These are phyloP conservation scores for Hyaena hyaena DNA, from an alignment of 2,113 vertebrate species.

Conservation along the genomic window DNA sequence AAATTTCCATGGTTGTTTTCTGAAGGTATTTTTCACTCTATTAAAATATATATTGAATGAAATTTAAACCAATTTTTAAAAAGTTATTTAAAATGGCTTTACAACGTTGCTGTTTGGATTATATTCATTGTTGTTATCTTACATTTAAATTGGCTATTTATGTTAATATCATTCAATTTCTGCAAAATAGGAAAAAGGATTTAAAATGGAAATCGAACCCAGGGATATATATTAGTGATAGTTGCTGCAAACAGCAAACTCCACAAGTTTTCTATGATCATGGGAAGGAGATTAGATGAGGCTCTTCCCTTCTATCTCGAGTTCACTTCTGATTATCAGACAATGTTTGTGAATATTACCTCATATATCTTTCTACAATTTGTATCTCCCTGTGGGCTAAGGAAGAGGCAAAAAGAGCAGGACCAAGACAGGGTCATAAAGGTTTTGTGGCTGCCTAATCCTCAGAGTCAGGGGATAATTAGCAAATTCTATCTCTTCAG, in stretches of 20 bases:
- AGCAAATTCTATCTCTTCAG: neutral
- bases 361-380: neutral
- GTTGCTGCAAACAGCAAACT: constrained; percentile 23
- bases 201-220: constrained; percentile 73
- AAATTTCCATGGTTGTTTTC: constrained; percentile 60
- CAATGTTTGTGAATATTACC: neutral
- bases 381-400: neutral
- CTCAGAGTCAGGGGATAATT: neutral
- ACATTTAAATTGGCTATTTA: constrained; percentile 80
- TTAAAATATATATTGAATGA: constrained; percentile 61
- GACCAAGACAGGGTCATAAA: neutral
- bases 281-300: neutral
- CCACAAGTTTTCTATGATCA: neutral
- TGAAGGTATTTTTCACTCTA: constrained; percentile 50
- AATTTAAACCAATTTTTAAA: constrained; percentile 68
- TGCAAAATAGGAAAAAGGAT: constrained; percentile 73
- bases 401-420: neutral
- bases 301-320: neutral
- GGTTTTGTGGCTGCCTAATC: neutral
- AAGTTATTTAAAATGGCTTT: constrained; percentile 76
- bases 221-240: constrained; percentile 49
- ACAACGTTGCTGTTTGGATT: constrained; percentile 75
- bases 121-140: constrained; percentile 74
- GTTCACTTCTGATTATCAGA: neutral
- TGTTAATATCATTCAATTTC: constrained; percentile 76